Evolutionary conservation across 2,888 invertebrate genomes (phyloP).

Genomic region (Pristionchus japonicus): DNA sequence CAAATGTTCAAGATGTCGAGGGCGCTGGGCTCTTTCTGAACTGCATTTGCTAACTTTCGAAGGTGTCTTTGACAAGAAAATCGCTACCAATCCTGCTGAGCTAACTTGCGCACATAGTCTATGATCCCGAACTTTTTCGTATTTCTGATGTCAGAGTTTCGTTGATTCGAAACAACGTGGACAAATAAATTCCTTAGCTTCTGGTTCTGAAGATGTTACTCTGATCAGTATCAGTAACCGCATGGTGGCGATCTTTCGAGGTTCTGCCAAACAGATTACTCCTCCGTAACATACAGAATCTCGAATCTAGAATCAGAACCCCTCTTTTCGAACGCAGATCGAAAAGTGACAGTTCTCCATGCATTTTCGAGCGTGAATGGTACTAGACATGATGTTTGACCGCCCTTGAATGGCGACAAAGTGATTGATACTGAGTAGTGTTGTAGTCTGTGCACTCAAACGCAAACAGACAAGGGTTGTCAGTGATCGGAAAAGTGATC

Average conservation of each 20-base stretch:
- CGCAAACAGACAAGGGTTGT: background rate
- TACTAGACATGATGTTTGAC: no score
- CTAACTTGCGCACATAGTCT: no score
- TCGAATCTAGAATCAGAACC: no score
- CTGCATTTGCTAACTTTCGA: background rate
- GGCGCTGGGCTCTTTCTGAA: background rate
- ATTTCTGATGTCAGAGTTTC: no score
- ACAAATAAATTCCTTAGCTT: background rate
- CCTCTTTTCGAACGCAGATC: no score
- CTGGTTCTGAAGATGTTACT: background rate
- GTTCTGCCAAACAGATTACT: background rate
- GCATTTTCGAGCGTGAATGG: no score
- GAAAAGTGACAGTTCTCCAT: background rate
- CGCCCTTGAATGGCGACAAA: background rate
- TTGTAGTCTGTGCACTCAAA: background rate
- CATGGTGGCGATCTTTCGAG: background rate
- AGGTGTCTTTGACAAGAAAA: background rate
- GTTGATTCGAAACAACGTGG: no score
- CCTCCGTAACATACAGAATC: no score
- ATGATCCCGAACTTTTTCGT: no score
- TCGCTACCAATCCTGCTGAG: background rate
- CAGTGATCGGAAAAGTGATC: background rate
- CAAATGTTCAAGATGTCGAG: background rate
- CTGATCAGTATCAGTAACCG: no score
- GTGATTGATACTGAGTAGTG: background rate